phyloP scores from a whole-genome alignment of 2,888 invertebrate genomes.

The Lepas anatifera region DNA sequence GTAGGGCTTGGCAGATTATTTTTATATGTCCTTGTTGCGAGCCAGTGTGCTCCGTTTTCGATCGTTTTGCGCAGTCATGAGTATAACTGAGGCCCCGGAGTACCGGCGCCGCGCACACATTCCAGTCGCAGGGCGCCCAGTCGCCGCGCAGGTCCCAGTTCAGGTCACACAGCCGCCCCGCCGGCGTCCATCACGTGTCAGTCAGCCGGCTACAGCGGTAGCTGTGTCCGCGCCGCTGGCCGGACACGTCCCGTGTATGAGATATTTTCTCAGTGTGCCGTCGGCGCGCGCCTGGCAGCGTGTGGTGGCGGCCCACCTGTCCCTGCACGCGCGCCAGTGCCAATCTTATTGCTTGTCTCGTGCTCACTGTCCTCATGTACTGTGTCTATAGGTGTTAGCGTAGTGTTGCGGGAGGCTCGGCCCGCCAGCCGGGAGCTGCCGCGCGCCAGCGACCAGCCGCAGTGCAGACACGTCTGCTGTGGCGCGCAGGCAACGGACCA shows the following conservation, averaged over 20 bases:
- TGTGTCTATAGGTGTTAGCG: constrained; percentile 13
- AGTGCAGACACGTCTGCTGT: too few relatives aligned
- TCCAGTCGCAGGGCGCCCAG: neutral
- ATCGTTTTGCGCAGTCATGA: neutral
- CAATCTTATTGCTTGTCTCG: constrained; percentile 1
- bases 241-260: neutral
- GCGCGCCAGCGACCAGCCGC: neutral
- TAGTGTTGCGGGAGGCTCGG: neutral
- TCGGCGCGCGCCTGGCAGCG: neutral
- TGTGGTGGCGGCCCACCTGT: neutral
- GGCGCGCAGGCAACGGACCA: too few relatives aligned
- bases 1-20: constrained; percentile 9
- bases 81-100: neutral
- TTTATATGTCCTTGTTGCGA: constrained; percentile 11
- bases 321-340: constrained; percentile 4
- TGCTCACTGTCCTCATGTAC: constrained; percentile 9
- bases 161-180: neutral
- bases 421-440: neutral
- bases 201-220: too few relatives aligned
- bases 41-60: neutral
- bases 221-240: too few relatives aligned
- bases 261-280: neutral
- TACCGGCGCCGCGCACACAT: neutral
- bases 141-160: neutral
- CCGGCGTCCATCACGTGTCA: too few relatives aligned